Conservation (phyloP, 2,113 vertebrate species). For the Ancistrus triradiatus region DNA sequence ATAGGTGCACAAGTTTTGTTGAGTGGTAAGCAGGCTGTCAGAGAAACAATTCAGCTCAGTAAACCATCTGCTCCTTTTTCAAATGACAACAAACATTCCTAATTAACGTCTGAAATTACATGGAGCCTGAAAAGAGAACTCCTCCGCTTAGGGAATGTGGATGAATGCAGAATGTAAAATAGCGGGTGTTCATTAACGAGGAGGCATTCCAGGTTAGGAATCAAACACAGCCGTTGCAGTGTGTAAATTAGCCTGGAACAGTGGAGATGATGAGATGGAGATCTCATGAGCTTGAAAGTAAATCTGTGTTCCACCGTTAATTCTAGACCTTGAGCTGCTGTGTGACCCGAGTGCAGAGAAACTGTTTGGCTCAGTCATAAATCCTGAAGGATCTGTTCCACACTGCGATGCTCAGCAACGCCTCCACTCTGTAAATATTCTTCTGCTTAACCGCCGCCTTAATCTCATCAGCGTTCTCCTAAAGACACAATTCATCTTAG, state of each 20-base stretch:
- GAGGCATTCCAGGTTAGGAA: slow-evolving; percentile 59
- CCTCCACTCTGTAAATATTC: slow-evolving; percentile 26
- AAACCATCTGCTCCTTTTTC: slow-evolving; percentile 50
- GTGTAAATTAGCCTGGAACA: slow-evolving; percentile 58
- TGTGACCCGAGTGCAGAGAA: slow-evolving; percentile 16
- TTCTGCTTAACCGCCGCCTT: slow-evolving; percentile 28
- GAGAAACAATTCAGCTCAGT: slow-evolving; percentile 46
- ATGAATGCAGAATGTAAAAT: slow-evolving; percentile 63
- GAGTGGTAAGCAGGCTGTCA: slow-evolving; percentile 12
- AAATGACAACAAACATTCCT: slow-evolving; percentile 49
- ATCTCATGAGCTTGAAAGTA: slow-evolving; percentile 46
- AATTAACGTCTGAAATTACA: slow-evolving; percentile 59
- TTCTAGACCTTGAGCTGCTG: slow-evolving; percentile 30
- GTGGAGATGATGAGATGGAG: slow-evolving; percentile 37
- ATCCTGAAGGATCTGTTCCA: slow-evolving; percentile 33
- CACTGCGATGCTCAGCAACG: slow-evolving; percentile 20
- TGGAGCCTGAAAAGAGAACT: slow-evolving; percentile 48
- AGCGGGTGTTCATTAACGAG: slow-evolving; percentile 62
- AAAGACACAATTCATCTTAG: slow-evolving; percentile 17
- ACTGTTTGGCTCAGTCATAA: slow-evolving; percentile 24
- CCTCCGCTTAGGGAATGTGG: slow-evolving; percentile 53
- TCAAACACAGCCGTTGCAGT: slow-evolving; percentile 61
- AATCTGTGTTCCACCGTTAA: slow-evolving; percentile 48
- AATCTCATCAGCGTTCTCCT: slow-evolving; percentile 33
- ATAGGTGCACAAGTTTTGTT: not conserved